phyloP scores from a whole-genome alignment of 2,888 invertebrate species.

The Drosophila nr. perissopoda region DNA sequence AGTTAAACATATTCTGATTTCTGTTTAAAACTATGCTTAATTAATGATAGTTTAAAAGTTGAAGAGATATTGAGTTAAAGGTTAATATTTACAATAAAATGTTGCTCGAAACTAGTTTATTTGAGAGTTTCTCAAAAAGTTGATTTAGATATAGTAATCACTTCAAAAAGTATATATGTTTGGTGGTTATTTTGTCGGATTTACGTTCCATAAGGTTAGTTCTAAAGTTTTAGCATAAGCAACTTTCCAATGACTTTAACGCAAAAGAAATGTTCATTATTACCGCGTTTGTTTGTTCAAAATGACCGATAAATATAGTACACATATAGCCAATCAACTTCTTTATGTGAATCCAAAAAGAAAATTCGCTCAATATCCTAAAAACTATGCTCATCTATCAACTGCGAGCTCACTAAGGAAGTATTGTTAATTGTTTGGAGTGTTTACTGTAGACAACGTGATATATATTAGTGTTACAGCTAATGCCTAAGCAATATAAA shows the following conservation, averaged over 20 bases:
- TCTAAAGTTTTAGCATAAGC: neutral
- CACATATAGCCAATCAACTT: neutral
- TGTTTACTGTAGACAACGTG: slow-evolving; percentile 50
- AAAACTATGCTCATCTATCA: neutral
- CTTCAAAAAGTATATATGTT: neutral
- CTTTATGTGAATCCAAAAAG: neutral
- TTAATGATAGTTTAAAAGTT: neutral
- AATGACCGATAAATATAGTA: neutral
- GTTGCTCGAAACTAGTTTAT: neutral
- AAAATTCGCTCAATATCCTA: slow-evolving; percentile 10
- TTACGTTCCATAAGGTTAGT: neutral
- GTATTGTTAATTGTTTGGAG: slow-evolving; percentile 11
- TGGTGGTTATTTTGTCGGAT: neutral
- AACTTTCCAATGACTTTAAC: neutral
- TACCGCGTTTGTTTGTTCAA: neutral
- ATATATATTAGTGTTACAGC: slow-evolving; percentile 63
- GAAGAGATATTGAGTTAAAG: neutral
- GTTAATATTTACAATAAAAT: neutral
- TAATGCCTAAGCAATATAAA: slow-evolving; percentile 52
- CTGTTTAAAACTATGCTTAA: neutral
- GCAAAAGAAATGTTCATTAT: neutral
- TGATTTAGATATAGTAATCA: neutral
- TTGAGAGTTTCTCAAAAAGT: neutral
- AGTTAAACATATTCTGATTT: slow-evolving; percentile 19
- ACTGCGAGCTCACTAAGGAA: neutral